Evolutionary conservation across 2,888 invertebrate species (phyloP), one percentile per base, ranked within the genome.

Genomic region (Polymixis flavicincta): DNA sequence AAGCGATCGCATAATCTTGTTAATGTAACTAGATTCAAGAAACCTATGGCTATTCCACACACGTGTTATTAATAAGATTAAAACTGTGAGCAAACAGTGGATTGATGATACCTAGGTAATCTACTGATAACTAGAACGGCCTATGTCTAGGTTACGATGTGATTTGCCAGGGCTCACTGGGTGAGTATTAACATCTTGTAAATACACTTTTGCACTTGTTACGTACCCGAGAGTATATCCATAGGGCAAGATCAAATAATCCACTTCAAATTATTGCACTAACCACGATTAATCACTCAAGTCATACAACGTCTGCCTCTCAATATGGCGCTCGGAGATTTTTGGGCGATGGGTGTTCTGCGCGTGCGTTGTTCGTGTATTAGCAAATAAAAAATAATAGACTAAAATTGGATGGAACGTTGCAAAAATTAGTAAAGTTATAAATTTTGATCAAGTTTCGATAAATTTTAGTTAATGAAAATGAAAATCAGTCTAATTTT

Each of bases 1-100:
- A 95, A 97, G 95, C 96, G 96, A 96, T 96, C 96, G 95, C 96
- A 95, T 97, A 97, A 98, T 97, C 97, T 97, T 97, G 97, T 98
- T 98, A 98, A 97, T 96, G 97, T 98, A 98, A 98, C 97, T 97
- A 97, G 97, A 98, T 98, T 97, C 97, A 96, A 97, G 98, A 98
- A 98, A 97, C 97, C 97, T 97, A 97, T 97, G 96, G 95, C 96
- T 96, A 96, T 94, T 96, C 93, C 93, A 95, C 95, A 97, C 97
- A 97, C 97, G 97, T 97, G 97, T 97, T 96, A 97, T 96, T 97
- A 97, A 97, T 97, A 97, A 97, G 97, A 97, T 97, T 97, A 97
- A 97, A 97, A 96, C 94, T 94, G 95, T 97, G 96, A 97, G 96
- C 96, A 96, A 96, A 96, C 96, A 96, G 96, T 95, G 95, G 95